Conservation (phyloP, 2,888 invertebrate genomes). For the Caenorhabditis panamensis region DNA sequence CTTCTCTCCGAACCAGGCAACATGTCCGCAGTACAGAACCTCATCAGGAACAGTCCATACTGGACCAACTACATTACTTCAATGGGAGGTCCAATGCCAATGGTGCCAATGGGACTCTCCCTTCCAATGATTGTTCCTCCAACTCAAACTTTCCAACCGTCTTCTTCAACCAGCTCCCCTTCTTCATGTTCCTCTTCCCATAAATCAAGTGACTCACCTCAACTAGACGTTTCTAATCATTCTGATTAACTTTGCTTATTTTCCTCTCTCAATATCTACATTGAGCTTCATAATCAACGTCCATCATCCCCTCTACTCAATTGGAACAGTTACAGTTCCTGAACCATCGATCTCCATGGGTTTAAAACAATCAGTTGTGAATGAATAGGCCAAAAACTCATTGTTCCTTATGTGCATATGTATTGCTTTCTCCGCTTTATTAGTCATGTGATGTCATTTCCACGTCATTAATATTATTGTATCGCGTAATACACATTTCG, state of each 20-base stretch:
- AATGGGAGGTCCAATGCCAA: constrained; percentile 32
- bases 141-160: constrained; percentile 35
- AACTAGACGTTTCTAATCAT: constrained; percentile 43
- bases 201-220: constrained; percentile 46
- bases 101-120: constrained; percentile 44
- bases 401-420: constrained; percentile 12
- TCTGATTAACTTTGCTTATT: constrained; percentile 27
- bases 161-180: constrained; percentile 34
- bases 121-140: constrained; percentile 53
- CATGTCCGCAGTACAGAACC: constrained; percentile 95
- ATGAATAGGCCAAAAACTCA: constrained; percentile 18
- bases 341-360: constrained; percentile 52
- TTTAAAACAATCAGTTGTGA: constrained; percentile 6
- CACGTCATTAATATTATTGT: constrained; percentile 56
- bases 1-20: constrained; percentile 97
- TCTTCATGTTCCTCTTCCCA: constrained; percentile 9
- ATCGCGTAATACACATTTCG: constrained; percentile 42
- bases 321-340: too few species aligned
- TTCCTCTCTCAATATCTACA: too few species aligned
- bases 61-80: constrained; percentile 68
- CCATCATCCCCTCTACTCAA: not conserved
- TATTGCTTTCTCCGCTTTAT: constrained; percentile 35
- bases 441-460: constrained; percentile 54
- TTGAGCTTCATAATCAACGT: too few species aligned
- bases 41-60: constrained; percentile 81